These are phyloP conservation scores for Meriones psammophilus DNA, from an alignment of 2,797 vertebrate species.

Conservation along the genomic window DNA sequence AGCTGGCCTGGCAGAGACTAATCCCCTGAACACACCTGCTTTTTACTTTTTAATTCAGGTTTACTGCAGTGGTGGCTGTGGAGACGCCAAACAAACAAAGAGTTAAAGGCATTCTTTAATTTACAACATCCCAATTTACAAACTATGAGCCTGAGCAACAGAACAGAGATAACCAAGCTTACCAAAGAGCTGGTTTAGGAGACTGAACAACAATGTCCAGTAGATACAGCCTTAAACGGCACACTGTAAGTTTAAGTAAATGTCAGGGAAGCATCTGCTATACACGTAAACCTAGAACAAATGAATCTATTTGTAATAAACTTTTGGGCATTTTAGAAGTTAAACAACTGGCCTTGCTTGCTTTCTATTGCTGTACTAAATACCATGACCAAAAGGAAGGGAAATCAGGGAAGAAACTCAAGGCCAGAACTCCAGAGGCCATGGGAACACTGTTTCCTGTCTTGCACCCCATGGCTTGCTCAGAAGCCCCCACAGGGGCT, in stretches of 20 bases:
- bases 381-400: neutral
- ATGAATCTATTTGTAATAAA: neutral
- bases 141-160: neutral
- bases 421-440: neutral
- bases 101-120: neutral
- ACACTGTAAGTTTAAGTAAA: neutral
- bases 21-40: neutral
- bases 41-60: neutral
- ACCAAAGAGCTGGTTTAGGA: neutral
- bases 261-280: neutral
- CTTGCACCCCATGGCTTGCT: neutral
- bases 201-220: no score
- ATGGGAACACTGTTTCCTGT: neutral
- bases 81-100: no score
- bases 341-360: neutral
- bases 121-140: neutral
- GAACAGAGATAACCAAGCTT: neutral
- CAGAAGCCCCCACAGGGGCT: neutral
- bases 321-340: neutral
- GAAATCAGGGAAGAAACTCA: neutral
- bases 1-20: neutral
- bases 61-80: neutral
- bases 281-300: neutral
- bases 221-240: neutral
- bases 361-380: neutral